These are phyloP conservation scores for Theonella swinhoei DNA, from an alignment of 37 sponge, comb jelly and placozoan species.

Conservation along the genomic window DNA sequence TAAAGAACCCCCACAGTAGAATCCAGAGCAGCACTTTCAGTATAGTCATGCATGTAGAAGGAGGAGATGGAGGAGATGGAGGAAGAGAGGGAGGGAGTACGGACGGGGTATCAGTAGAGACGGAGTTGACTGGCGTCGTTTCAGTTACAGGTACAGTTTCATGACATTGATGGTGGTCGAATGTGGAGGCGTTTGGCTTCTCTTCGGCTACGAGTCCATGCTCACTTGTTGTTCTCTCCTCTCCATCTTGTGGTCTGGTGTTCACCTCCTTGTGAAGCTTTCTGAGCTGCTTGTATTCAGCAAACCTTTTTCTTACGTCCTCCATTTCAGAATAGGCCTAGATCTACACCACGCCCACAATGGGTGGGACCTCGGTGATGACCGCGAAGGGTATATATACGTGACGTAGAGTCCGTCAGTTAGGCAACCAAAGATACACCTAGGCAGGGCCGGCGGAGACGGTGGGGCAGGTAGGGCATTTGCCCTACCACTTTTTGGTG, in stretches of 20 bases:
- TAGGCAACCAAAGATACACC: too few relatives aligned
- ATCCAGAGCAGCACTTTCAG: slow-evolving; percentile 54
- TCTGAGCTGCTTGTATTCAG: neutral
- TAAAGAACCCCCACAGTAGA: slow-evolving; percentile 69
- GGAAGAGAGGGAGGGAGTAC: neutral
- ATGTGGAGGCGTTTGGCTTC: too few relatives aligned
- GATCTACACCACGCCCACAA: too few relatives aligned
- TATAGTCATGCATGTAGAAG: slow-evolving; percentile 14
- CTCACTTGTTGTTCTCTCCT: neutral
- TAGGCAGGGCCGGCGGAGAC: too few relatives aligned
- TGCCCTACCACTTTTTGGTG: too few relatives aligned
- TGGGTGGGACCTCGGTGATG: too few relatives aligned
- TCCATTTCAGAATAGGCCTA: neutral
- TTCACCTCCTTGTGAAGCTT: neutral
- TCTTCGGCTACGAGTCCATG: neutral
- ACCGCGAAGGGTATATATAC: too few relatives aligned
- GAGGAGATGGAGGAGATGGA: neutral
- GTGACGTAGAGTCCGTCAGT: too few relatives aligned
- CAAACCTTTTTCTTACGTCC: neutral
- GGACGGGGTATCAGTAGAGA: neutral
- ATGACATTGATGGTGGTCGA: neutral
- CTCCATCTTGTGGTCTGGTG: neutral
- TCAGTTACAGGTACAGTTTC: neutral
- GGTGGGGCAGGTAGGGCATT: too few relatives aligned
- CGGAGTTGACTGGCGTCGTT: neutral